Conservation (phyloP, 2,113 vertebrate species). For the Aspidoscelis tigris region DNA sequence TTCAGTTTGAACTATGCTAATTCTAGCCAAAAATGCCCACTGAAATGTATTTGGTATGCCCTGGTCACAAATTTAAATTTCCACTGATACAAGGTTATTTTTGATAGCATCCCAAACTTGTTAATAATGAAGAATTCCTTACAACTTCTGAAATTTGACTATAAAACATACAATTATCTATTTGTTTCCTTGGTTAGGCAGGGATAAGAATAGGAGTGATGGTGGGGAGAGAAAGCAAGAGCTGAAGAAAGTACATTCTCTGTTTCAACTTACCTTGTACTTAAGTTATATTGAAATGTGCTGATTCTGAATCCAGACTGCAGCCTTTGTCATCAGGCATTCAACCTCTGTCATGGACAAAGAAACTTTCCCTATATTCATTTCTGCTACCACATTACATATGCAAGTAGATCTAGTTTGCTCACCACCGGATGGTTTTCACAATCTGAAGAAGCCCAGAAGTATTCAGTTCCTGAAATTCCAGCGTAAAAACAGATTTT, state of each 20-base stretch:
- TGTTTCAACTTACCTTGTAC: slow-evolving; percentile 8
- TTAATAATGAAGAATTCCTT: not conserved
- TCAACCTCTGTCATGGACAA: slow-evolving; percentile 7
- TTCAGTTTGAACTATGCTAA: not conserved
- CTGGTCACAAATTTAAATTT: not conserved
- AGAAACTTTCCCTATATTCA: slow-evolving; percentile 1
- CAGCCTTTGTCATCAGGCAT: not conserved
- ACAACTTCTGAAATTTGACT: not conserved
- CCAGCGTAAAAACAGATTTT: slow-evolving; percentile 35
- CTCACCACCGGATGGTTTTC: slow-evolving; percentile 29
- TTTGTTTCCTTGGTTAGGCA: not conserved
- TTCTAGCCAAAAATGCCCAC: not conserved
- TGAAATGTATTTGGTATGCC: not conserved
- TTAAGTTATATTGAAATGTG: not conserved
- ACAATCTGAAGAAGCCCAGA: slow-evolving; percentile 23
- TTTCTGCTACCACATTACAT: slow-evolving; percentile 8
- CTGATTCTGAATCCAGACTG: not conserved
- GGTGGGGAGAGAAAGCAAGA: not conserved
- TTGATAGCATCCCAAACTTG: not conserved
- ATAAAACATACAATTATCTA: not conserved
- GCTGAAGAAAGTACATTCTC: not conserved
- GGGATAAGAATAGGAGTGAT: too few species aligned
- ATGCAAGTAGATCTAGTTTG: slow-evolving; percentile 25
- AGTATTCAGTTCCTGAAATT: slow-evolving; percentile 54
- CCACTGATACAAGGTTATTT: too few species aligned